Percentiles rank a stretch among this genome's conserved stretches.
These are phyloP conservation scores for Scortum barcoo DNA, from an alignment of 2,113 vertebrate species.

Conservation along the genomic window DNA sequence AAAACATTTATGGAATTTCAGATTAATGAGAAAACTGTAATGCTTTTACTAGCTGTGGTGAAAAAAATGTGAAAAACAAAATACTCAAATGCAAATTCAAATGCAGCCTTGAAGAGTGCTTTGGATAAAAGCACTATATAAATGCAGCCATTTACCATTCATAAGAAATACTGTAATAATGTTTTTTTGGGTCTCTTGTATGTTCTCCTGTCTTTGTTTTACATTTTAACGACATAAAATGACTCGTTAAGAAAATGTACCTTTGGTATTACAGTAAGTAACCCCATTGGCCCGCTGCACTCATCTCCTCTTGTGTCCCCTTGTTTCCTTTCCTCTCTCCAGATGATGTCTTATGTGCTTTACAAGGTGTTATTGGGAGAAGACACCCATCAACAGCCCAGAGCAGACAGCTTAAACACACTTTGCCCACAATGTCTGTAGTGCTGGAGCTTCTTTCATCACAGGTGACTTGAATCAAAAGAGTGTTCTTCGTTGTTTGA, in stretches of 20 bases:
- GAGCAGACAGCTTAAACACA: conserved; percentile 73
- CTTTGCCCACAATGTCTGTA: conserved; percentile 62
- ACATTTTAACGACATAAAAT: neutral
- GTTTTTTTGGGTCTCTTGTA: neutral
- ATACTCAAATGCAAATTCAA: neutral
- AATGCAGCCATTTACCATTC: too few species aligned
- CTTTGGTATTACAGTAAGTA: neutral
- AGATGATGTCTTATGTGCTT: conserved; percentile 62
- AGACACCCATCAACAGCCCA: conserved; percentile 70
- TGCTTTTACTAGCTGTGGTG: neutral
- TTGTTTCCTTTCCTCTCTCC: conserved; percentile 21
- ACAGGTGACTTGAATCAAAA: conserved; percentile 55
- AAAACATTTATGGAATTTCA: neutral
- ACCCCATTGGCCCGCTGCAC: neutral
- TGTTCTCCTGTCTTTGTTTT: neutral
- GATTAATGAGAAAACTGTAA: neutral
- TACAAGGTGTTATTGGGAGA: conserved; percentile 67
- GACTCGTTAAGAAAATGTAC: neutral
- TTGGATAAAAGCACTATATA: too few species aligned
- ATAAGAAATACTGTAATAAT: neutral
- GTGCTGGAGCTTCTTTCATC: conserved; percentile 75
- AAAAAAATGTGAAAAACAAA: neutral
- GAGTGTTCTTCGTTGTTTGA: neutral
- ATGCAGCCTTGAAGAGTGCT: too few species aligned
- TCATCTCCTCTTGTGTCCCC: neutral